Percentiles rank a stretch among this genome's conserved stretches.
Conservation (phyloP, 1,140 invertebrate genomes). For the Aphidius ervi region DNA sequence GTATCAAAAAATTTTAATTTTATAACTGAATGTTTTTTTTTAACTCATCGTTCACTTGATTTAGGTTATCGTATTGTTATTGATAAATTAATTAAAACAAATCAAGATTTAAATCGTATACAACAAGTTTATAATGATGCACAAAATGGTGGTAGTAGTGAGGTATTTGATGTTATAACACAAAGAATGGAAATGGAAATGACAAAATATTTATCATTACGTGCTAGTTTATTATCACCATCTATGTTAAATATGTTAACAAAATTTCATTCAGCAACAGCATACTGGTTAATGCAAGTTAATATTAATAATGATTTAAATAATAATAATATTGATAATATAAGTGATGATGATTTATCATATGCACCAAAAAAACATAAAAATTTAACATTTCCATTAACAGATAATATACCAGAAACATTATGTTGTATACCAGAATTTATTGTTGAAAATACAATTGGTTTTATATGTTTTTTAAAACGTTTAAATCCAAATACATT, state of each 20-base stretch:
- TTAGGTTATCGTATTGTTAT: slow-evolving; percentile 77
- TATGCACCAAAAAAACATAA: slow-evolving; percentile 58
- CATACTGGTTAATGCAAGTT: slow-evolving; percentile 81
- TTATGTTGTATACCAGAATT: slow-evolving; percentile 84
- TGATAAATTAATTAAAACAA: slow-evolving; percentile 65
- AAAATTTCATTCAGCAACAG: slow-evolving; percentile 75
- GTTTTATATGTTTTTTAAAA: slow-evolving; percentile 70
- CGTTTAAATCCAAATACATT: slow-evolving; percentile 61
- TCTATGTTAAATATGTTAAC: slow-evolving; percentile 63
- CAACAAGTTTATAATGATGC: slow-evolving; percentile 69
- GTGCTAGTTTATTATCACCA: slow-evolving; percentile 71
- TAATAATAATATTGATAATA: slow-evolving; percentile 41
- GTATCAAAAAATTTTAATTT: slow-evolving; percentile 70
- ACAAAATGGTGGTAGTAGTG: slow-evolving; percentile 50
- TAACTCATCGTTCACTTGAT: slow-evolving; percentile 82
- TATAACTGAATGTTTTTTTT: slow-evolving; percentile 85
- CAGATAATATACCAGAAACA: slow-evolving; percentile 57
- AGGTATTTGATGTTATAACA: slow-evolving; percentile 59
- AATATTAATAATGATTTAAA: slow-evolving; percentile 53
- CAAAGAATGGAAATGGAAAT: slow-evolving; percentile 62
- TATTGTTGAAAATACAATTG: slow-evolving; percentile 82
- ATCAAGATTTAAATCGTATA: slow-evolving; percentile 71
- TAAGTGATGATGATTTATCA: slow-evolving; percentile 34
- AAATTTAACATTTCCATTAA: slow-evolving; percentile 64
- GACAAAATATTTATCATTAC: slow-evolving; percentile 60